A percentile compares a stretch with the other conserved stretches of the same genome.
These are phyloP conservation scores for Drosophila gaucha DNA, from an alignment of 2,888 invertebrate genomes.

Conservation along the genomic window DNA sequence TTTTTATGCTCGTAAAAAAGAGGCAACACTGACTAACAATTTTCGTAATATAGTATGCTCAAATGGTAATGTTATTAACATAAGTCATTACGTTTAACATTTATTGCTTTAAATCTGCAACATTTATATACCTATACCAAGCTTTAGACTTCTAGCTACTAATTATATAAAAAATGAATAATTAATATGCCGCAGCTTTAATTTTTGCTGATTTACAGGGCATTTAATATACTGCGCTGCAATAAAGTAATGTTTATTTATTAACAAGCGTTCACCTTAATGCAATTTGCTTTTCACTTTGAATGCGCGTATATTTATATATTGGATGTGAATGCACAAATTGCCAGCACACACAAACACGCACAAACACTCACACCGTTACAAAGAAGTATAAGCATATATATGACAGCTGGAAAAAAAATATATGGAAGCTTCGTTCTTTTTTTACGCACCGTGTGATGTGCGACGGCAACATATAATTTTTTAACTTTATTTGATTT, in stretches of 20 bases:
- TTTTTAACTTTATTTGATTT: constrained; percentile 68
- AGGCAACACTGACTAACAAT: too few relatives aligned
- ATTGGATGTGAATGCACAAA: constrained; percentile 4
- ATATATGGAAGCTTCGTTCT: background rate
- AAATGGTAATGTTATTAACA: too few relatives aligned
- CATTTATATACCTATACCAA: too few relatives aligned
- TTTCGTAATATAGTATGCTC: too few relatives aligned
- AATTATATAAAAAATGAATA: background rate
- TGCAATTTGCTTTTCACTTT: constrained; percentile 48
- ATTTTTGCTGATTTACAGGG: background rate
- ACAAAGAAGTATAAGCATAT: too few relatives aligned
- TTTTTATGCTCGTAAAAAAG: too few relatives aligned
- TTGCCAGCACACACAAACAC: constrained; percentile 1
- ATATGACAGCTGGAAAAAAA: constrained; percentile 23
- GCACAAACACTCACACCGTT: constrained; percentile 1
- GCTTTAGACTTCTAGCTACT: too few relatives aligned
- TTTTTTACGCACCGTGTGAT: constrained; percentile 34
- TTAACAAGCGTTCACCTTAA: constrained; percentile 40
- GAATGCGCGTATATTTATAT: constrained; percentile 11
- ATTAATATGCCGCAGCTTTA: background rate
- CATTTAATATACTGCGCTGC: constrained; percentile 1
- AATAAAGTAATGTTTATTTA: constrained; percentile 35
- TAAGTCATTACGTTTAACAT: too few relatives aligned
- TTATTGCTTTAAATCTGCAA: too few relatives aligned
- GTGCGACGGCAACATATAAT: constrained; percentile 23